phyloP scores from a whole-genome alignment of 2,113 vertebrate genomes.

The Callopanchax toddi region DNA sequence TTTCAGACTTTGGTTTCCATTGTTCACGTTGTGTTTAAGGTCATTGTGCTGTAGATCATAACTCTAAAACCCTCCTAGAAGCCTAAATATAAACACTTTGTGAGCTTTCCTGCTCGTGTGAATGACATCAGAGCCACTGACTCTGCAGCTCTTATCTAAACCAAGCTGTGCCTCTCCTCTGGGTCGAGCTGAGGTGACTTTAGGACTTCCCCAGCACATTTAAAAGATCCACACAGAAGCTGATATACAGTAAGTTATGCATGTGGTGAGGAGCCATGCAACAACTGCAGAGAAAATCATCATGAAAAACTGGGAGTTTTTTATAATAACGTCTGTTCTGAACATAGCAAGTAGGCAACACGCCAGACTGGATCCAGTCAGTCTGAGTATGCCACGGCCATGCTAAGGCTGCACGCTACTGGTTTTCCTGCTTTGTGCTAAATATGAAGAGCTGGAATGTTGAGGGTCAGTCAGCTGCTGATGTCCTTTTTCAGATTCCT shows the following conservation, averaged over 20 bases:
- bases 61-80: neutral
- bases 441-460: conserved; percentile 12
- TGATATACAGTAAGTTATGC: neutral
- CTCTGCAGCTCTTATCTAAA: conserved; percentile 32
- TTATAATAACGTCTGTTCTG: conserved; percentile 1
- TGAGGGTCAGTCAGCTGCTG: conserved; percentile 21
- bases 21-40: neutral
- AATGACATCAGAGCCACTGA: conserved; percentile 23
- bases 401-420: conserved; percentile 20
- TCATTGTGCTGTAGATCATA: neutral
- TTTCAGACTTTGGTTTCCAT: neutral
- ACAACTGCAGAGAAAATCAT: conserved; percentile 10
- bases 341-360: conserved; percentile 17
- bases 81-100: conserved; percentile 15
- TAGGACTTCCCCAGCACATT: neutral
- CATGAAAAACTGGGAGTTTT: conserved; percentile 12
- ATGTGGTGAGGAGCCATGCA: neutral
- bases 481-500: neutral
- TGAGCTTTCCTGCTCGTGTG: neutral
- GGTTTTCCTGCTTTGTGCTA: conserved; percentile 2
- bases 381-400: conserved; percentile 8
- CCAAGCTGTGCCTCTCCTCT: conserved; percentile 11
- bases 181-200: conserved; percentile 10
- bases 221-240: conserved; percentile 32
- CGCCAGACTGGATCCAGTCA: conserved; percentile 29